phyloP scores from a whole-genome alignment of 2,888 invertebrate genomes.

The Heliconius charithonia region DNA sequence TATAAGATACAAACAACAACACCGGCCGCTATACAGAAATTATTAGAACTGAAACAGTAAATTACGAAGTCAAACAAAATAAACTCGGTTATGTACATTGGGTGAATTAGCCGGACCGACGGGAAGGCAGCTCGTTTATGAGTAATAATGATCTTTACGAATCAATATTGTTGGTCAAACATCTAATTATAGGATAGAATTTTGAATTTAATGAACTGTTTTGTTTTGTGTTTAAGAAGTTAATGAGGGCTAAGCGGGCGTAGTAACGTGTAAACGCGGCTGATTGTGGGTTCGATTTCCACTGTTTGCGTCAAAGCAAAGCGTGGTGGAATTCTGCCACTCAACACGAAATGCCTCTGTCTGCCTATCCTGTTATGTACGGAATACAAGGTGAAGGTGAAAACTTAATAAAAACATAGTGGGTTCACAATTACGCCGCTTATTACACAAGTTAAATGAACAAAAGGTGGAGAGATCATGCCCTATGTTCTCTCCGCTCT shows the following conservation, averaged over 20 bases:
- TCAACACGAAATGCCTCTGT: too few species aligned
- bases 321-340: too few species aligned
- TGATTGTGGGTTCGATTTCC: neutral
- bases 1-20: neutral
- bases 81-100: slow-evolving; percentile 51
- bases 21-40: neutral
- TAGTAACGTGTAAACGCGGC: neutral
- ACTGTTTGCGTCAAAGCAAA: too few species aligned
- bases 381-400: too few species aligned
- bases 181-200: slow-evolving; percentile 12
- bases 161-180: slow-evolving; percentile 15
- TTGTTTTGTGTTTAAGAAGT: neutral
- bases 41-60: slow-evolving; percentile 54
- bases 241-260: neutral
- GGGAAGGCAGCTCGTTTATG: slow-evolving; percentile 52
- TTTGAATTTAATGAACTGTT: neutral
- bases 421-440: too few species aligned
- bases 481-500: too few species aligned
- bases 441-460: too few species aligned
- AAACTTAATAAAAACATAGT: too few species aligned
- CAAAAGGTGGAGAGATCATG: too few species aligned
- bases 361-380: too few species aligned
- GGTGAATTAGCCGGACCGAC: slow-evolving; percentile 69
- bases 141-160: slow-evolving; percentile 25
- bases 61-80: slow-evolving; percentile 68